phyloP scores from a whole-genome alignment of 2,113 vertebrate genomes.

The Gadus chalcogrammus region DNA sequence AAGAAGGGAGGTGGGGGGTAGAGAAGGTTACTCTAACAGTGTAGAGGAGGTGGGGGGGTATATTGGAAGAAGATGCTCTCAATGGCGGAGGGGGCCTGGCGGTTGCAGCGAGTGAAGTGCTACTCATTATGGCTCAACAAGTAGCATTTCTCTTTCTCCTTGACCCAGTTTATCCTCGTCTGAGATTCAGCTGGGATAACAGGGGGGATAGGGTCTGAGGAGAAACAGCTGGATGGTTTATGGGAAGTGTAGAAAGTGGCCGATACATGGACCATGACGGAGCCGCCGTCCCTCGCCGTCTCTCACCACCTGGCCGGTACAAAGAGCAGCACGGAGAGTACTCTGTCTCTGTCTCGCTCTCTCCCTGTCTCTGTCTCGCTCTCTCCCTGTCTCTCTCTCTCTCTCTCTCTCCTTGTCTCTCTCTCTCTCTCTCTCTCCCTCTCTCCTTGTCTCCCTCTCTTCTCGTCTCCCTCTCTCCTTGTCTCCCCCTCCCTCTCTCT shows the following conservation, averaged over 20 bases:
- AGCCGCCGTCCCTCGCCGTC: not conserved
- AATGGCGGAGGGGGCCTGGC: not conserved
- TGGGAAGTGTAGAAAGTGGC: not conserved
- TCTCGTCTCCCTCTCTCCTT: no score
- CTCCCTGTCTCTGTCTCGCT: no score
- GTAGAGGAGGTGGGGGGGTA: constrained; percentile 18
- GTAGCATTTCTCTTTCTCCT: constrained; percentile 19
- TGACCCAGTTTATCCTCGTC: constrained; percentile 45
- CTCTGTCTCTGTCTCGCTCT: no score
- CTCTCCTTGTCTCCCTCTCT: no score
- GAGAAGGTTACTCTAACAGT: constrained; percentile 32
- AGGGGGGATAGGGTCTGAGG: constrained; percentile 13
- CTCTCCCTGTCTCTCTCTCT: no score
- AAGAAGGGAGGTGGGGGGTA: constrained; percentile 5
- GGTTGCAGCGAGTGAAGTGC: constrained; percentile 7
- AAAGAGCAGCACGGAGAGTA: not conserved
- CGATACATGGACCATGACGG: not conserved
- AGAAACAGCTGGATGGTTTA: constrained; percentile 12
- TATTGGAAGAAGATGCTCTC: no score
- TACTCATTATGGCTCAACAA: constrained; percentile 26
- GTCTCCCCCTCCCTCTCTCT: no score
- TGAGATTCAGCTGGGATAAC: constrained; percentile 5
- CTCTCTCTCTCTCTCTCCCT: no score
- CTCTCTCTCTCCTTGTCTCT: no score
- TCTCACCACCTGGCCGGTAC: not conserved